Conservation (phyloP, 2,888 invertebrate genomes). For the Xestia xanthographa region DNA sequence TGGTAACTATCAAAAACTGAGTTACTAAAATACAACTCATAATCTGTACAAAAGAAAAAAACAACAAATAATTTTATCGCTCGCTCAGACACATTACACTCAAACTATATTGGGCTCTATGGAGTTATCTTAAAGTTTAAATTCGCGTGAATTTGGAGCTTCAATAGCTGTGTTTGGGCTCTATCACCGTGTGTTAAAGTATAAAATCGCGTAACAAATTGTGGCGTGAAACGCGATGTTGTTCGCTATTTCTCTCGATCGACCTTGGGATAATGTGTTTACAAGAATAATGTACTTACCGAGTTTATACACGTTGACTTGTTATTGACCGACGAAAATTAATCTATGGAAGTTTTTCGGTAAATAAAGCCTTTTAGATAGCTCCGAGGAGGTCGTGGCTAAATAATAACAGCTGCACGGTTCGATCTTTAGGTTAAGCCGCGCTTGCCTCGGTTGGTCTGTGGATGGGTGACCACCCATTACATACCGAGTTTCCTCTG, state of each 20-base stretch:
- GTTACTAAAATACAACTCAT: neutral
- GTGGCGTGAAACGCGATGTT: neutral
- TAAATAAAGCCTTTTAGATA: neutral
- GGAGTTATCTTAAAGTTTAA: neutral
- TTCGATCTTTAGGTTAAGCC: too few relatives aligned
- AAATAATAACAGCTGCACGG: too few relatives aligned
- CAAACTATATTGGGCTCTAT: neutral
- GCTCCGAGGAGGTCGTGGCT: too few relatives aligned
- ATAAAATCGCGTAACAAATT: neutral
- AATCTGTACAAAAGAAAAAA: neutral
- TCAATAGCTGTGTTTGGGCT: neutral
- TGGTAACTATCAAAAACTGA: neutral
- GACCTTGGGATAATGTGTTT: constrained; percentile 40
- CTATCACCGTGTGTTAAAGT: neutral
- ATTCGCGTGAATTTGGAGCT: constrained; percentile 3
- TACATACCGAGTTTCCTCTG: too few relatives aligned
- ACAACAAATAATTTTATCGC: constrained; percentile 22
- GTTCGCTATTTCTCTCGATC: constrained; percentile 17
- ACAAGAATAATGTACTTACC: constrained; percentile 15
- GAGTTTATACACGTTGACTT: neutral
- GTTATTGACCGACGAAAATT: constrained; percentile 5
- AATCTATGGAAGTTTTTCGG: neutral
- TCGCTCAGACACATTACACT: too few relatives aligned
- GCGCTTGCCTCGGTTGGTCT: too few relatives aligned
- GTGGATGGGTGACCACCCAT: too few relatives aligned